Base-by-base conservation (phyloP, 1,140 invertebrate genomes). In the Eciton burchellii region DNA sequence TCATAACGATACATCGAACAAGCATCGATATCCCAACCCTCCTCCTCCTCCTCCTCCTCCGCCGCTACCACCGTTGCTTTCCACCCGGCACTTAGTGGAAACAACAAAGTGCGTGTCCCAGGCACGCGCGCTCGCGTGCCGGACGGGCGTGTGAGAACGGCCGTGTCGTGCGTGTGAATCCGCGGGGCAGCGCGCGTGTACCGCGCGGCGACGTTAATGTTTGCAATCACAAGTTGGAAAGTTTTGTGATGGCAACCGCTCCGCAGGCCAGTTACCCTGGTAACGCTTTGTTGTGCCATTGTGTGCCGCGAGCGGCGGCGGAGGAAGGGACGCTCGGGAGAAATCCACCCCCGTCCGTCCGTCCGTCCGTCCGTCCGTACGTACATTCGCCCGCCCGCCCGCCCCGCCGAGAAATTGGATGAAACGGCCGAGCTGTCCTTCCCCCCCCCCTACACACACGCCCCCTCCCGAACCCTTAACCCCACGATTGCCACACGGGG, bases 211-310 rank as follows among this genome's bases (percentile, higher is more conserved):
- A 76, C 77, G 74, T 73, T 89, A 89, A 86, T 89, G 89, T 90
- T 90, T 88, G 86, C 87, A 90, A 82, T 90, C 86, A 88, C 87
- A 89, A 89, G 88, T 85, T 88, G 83, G 73, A 85, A 90, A 91
- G 86, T 89, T 93, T 93, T 92, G 92, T 93, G 91, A 91, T 92
- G 92, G 91, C 90, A 93, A 93, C 92, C 87, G 65, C 74, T 68
- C 84, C 83, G 76, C 56, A 83, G 83, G 21, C 76, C 54, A 85
- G 91, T 92, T 86, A 79, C 90, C 91, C 70, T 86, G 89, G 91
- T 72, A 90, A 93, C 92, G 90, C 82, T 93, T 93, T 93, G 92
- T 93, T 93, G 89, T 92, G 90, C 91, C 85, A 85, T 83, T 84
- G 81, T 72, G 85, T 71, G 35, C 35, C 35, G 35, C 60, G 77